Evolutionary conservation across 1,140 invertebrate species (phyloP).

Genomic region (Choristoneura fumiferana): DNA sequence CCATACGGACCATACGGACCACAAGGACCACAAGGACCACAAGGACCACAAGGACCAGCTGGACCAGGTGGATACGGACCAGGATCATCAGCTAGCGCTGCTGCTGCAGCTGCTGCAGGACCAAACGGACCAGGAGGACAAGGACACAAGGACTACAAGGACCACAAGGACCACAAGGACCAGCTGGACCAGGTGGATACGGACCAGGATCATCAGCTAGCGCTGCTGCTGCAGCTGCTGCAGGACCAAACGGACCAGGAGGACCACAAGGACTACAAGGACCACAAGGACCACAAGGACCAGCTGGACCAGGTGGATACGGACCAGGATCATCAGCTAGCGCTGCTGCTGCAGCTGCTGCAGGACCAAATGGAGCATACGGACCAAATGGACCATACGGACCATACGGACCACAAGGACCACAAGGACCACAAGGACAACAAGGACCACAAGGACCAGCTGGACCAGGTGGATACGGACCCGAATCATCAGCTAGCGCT

Average conservation of each 20-base stretch:
- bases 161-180: slow-evolving; percentile 15
- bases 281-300: slow-evolving; percentile 13
- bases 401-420: slow-evolving; percentile 11
- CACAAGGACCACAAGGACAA: background rate
- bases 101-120: background rate
- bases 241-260: no score
- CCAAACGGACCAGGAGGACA: slow-evolving; percentile 1
- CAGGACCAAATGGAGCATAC: background rate
- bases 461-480: no score
- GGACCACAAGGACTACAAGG: background rate
- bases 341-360: background rate
- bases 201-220: background rate
- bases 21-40: slow-evolving; percentile 19
- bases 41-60: slow-evolving; percentile 4
- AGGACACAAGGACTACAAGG: no score
- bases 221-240: background rate
- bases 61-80: no score
- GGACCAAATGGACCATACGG: slow-evolving; percentile 16
- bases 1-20: slow-evolving; percentile 12
- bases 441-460: slow-evolving; percentile 19
- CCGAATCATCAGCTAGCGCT: background rate
- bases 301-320: no score
- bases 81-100: slow-evolving; percentile 9
- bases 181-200: slow-evolving; percentile 18
- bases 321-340: background rate